A percentile compares a stretch with the other conserved stretches of the same genome.
Evolutionary conservation across 2,797 vertebrate genomes (phyloP).

Genomic region (Brachyrhaphis roseni): DNA sequence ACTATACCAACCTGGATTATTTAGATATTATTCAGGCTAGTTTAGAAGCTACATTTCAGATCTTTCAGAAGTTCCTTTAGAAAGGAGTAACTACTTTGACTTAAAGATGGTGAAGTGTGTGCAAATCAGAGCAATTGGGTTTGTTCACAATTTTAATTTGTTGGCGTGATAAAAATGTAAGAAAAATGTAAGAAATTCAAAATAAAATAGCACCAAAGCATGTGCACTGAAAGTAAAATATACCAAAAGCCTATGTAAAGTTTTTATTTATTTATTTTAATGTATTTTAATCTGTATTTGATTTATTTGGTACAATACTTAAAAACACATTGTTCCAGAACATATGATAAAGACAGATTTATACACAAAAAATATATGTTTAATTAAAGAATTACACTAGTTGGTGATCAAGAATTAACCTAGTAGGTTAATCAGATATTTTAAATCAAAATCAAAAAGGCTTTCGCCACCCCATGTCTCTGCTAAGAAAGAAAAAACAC

Average conservation of each 20-base stretch:
- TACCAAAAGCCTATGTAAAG: not conserved
- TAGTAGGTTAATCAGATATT: not conserved
- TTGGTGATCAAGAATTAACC: not conserved
- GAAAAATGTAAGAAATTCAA: not conserved
- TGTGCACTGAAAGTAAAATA: not conserved
- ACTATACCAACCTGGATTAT: not conserved
- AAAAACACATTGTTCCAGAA: not conserved
- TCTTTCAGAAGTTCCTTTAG: not conserved
- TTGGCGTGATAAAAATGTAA: not conserved
- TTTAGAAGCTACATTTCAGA: not conserved
- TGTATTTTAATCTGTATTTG: not conserved
- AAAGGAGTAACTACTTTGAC: not conserved
- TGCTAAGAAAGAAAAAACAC: not conserved
- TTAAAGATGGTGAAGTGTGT: not conserved
- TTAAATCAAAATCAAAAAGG: not conserved
- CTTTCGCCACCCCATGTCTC: not conserved
- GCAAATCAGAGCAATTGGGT: not conserved
- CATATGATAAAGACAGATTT: not conserved
- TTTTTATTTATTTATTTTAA: not conserved
- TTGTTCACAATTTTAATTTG: not conserved
- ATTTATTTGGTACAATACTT: not conserved
- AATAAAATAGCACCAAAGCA: not conserved
- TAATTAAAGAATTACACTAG: not conserved
- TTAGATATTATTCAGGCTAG: not conserved
- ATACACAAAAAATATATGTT: not conserved